phyloP scores from a whole-genome alignment of 37 sponge, comb jelly and placozoan genomes.

The Geodia barretti region DNA sequence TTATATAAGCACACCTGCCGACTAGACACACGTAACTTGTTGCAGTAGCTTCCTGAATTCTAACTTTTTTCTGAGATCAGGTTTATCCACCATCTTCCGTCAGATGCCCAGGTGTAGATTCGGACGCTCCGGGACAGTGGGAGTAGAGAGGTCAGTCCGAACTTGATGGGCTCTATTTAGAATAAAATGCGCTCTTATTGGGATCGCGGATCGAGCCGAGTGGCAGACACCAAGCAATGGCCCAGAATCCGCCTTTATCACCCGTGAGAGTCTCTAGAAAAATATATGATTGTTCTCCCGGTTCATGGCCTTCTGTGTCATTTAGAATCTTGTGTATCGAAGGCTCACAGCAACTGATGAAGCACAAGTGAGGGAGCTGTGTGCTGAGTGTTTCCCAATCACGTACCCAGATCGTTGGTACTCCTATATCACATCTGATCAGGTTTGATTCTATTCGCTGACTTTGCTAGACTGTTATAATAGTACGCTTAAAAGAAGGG shows the following conservation, averaged over 20 bases:
- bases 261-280: too few species aligned
- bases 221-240: too few species aligned
- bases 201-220: not conserved
- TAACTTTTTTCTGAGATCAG: slow-evolving; percentile 9
- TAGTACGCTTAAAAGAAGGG: too few species aligned
- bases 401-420: slow-evolving; percentile 37
- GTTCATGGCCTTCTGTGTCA: too few species aligned
- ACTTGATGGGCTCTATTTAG: not conserved
- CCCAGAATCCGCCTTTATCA: too few species aligned
- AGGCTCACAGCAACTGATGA: slow-evolving; percentile 5
- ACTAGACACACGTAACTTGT: not conserved
- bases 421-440: slow-evolving; percentile 32
- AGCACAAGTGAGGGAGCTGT: slow-evolving; percentile 4
- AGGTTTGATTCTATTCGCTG: too few species aligned
- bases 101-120: too few species aligned
- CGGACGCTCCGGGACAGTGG: too few species aligned
- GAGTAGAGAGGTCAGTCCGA: not conserved
- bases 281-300: too few species aligned
- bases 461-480: too few species aligned
- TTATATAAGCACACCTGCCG: not conserved
- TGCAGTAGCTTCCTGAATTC: slow-evolving; percentile 49
- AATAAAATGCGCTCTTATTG: not conserved
- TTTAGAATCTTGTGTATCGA: not conserved
- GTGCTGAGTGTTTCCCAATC: slow-evolving; percentile 47
- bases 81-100: not conserved